These are phyloP conservation scores for Coleophora deauratella DNA, from an alignment of 2,888 invertebrate genomes.

Conservation along the genomic window DNA sequence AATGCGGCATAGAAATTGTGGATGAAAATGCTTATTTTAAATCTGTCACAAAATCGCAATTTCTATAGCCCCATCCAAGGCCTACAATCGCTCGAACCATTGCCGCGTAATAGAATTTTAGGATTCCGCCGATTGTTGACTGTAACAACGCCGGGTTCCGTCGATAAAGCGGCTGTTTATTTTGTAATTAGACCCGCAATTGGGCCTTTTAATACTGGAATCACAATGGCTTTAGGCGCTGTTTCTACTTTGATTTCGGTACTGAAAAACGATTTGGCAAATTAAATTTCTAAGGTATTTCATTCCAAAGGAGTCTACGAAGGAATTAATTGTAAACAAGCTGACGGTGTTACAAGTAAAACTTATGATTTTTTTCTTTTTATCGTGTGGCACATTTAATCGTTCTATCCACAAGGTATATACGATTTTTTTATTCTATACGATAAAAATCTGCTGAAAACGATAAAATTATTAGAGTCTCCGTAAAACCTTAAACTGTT, in stretches of 20 bases:
- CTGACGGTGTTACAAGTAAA: too few relatives aligned
- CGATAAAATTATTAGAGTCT: too few relatives aligned
- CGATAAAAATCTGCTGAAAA: too few relatives aligned
- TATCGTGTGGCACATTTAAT: too few relatives aligned
- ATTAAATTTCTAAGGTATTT: not conserved
- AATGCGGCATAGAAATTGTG: too few relatives aligned
- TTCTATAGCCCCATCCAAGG: conserved; percentile 2
- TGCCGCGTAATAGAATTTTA: conserved; percentile 26
- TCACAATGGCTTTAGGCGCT: conserved; percentile 3
- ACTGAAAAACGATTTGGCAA: not conserved
- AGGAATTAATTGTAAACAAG: too few relatives aligned
- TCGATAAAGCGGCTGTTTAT: conserved; percentile 23
- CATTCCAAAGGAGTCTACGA: too few relatives aligned
- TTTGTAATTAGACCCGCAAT: conserved; percentile 24
- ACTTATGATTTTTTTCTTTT: too few relatives aligned
- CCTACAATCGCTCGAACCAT: conserved; percentile 14
- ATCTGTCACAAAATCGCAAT: not conserved
- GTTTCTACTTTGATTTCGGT: conserved; percentile 5
- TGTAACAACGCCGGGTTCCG: conserved; percentile 19
- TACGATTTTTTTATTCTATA: too few relatives aligned
- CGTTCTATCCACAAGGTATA: too few relatives aligned
- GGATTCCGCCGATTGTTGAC: conserved; percentile 24
- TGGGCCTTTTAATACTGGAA: conserved; percentile 15
- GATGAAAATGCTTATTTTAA: not conserved
- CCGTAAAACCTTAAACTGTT: too few relatives aligned